Base-by-base conservation (phyloP, 2,797 vertebrate species). In the Myotis vivesi region DNA sequence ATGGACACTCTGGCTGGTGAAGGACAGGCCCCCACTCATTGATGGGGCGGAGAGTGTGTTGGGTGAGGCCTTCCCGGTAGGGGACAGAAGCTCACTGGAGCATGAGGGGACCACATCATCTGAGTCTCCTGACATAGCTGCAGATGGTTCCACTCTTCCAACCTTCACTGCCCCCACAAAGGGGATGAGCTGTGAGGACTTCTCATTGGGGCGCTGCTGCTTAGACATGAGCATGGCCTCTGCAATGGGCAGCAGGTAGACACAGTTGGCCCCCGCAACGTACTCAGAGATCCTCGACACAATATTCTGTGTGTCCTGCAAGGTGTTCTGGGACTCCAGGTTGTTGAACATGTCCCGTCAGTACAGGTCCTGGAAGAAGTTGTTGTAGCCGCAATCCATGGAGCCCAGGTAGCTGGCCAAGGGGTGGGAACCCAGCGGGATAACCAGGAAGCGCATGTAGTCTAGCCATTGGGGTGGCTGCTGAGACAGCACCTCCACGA, bases 211-310 rank as follows among this genome's bases (percentile, higher is more conserved):
- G 57, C 99, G 99, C 97, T 99, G 99, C 98, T 99, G 99, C 95
- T 99, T 99, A 98, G 99, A 99, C 0, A 99, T 99, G 95, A 99
- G 98, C 99, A 99, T 99, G 69, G 99, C 99, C 97, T 99, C 99
- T 0, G 99, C 99, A 72, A 99, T 99, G 99, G 99, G 99, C 71
- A 99, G 98, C 98, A 99, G 99, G 97, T 99, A 99, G 2, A 99
- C 99, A 46, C 99, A 99, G 95, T 99, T 99, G 73, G 99, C 99
- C 53, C 99, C 99, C 8, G 99, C 96, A 98, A 99, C 99, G 96
- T 99, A 99, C 98, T 99, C 99, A 0, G 99, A 99, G 79, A 99
- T 98, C 97, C 99, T 98, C 0, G 99, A 99, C 66, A 99, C 99
- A 20, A 99, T 99, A 2, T 20, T 19, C 51, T 53, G 51, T 53